A percentile compares a stretch with the other conserved stretches of the same genome.
phyloP scores from a whole-genome alignment of 2,113 vertebrate genomes.

The Gnathonemus echidnorhynchus region DNA sequence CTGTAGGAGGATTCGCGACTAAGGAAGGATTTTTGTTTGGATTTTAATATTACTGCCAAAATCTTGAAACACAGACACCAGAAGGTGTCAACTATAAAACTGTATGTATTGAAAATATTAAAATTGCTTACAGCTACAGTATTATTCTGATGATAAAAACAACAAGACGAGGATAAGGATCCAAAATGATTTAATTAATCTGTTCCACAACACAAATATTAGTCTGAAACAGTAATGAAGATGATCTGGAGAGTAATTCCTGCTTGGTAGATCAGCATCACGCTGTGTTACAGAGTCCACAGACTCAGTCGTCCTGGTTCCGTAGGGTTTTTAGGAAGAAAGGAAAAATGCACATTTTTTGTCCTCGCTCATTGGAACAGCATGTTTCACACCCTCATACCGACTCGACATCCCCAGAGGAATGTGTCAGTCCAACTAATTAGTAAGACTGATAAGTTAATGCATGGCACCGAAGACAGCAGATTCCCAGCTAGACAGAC shows the following conservation, averaged over 20 bases:
- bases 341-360: slow-evolving; percentile 21
- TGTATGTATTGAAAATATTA: background rate
- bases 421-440: slow-evolving; percentile 13
- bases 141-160: background rate
- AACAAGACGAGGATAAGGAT: background rate
- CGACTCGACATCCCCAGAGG: background rate
- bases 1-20: background rate
- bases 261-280: background rate
- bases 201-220: slow-evolving; percentile 6
- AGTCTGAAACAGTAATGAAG: background rate
- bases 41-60: background rate
- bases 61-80: background rate
- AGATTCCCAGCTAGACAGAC: slow-evolving; percentile 11
- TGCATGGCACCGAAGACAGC: slow-evolving; percentile 10
- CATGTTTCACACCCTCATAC: background rate
- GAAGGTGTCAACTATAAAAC: background rate
- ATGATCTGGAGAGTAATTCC: background rate
- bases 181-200: background rate
- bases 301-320: background rate
- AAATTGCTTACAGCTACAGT: background rate
- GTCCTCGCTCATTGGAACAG: slow-evolving; percentile 1
- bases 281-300: background rate
- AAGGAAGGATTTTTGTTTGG: background rate
- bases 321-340: slow-evolving; percentile 5
- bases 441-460: slow-evolving; percentile 16